Evolutionary conservation across 2,113 vertebrate genomes (phyloP).

Genomic region (Sigmodon hispidus): DNA sequence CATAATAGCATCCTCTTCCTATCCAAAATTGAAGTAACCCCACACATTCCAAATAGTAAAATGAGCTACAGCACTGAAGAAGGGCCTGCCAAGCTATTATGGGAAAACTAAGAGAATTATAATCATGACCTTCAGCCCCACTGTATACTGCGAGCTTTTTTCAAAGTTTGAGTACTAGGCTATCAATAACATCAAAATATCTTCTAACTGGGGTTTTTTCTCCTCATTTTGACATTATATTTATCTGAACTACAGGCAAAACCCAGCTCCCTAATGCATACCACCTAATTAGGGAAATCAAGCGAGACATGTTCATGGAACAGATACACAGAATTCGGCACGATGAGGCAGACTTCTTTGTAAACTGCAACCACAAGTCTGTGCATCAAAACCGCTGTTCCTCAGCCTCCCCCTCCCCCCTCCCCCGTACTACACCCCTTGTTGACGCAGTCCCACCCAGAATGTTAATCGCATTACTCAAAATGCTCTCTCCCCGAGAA

Average conservation of each 20-base stretch:
- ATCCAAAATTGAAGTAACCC: neutral
- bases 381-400: neutral
- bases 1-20: neutral
- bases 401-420: fast-evolving
- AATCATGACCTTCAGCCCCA: neutral
- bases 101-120: neutral
- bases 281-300: conserved; percentile 62
- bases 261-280: neutral
- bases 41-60: neutral
- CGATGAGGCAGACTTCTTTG: neutral
- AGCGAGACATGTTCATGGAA: conserved; percentile 18
- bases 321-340: neutral
- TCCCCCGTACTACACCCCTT: neutral
- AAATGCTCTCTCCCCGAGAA: neutral
- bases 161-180: neutral
- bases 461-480: neutral
- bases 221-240: neutral
- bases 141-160: neutral
- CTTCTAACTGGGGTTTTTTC: neutral
- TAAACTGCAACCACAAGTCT: fast-evolving
- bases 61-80: neutral
- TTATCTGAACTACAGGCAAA: neutral
- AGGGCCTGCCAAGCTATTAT: neutral
- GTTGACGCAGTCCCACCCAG: fast-evolving
- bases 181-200: fast-evolving